Conservation (phyloP, 2,888 invertebrate species). For the Idaea biselata region DNA sequence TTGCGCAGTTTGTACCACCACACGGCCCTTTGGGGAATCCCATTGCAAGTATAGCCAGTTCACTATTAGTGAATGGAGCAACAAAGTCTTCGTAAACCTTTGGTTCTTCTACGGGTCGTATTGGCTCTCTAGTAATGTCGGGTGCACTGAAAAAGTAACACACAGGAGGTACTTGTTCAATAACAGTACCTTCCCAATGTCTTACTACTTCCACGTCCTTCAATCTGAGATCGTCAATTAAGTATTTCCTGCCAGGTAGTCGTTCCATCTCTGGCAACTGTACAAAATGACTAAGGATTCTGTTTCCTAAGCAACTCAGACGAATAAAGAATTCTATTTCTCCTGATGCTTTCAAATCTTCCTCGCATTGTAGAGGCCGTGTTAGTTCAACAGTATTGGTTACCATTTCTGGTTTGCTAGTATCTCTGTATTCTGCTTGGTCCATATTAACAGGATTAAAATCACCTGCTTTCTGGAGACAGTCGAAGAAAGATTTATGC, state of each 20-base stretch:
- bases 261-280: constrained; percentile 71
- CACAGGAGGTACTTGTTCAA: constrained; percentile 64
- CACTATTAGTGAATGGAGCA: constrained; percentile 65
- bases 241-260: constrained; percentile 68
- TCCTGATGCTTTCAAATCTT: constrained; percentile 68
- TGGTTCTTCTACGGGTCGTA: constrained; percentile 51
- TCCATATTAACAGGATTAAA: constrained; percentile 67
- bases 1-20: constrained; percentile 72
- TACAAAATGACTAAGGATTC: constrained; percentile 61
- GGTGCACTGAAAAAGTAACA: constrained; percentile 71
- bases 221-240: constrained; percentile 61
- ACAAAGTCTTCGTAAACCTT: constrained; percentile 61
- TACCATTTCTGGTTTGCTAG: constrained; percentile 59
- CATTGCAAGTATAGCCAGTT: constrained; percentile 70
- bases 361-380: constrained; percentile 64
- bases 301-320: constrained; percentile 65
- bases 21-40: constrained; percentile 76
- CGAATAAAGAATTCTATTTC: constrained; percentile 67
- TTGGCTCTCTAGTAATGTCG: constrained; percentile 64
- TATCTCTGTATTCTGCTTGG: constrained; percentile 62
- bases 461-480: constrained; percentile 54
- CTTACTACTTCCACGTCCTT: constrained; percentile 72
- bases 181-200: constrained; percentile 71
- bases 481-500: constrained; percentile 65
- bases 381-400: constrained; percentile 64